Base-by-base conservation (phyloP, 2,113 vertebrate genomes). In the Haemorhous mexicanus region DNA sequence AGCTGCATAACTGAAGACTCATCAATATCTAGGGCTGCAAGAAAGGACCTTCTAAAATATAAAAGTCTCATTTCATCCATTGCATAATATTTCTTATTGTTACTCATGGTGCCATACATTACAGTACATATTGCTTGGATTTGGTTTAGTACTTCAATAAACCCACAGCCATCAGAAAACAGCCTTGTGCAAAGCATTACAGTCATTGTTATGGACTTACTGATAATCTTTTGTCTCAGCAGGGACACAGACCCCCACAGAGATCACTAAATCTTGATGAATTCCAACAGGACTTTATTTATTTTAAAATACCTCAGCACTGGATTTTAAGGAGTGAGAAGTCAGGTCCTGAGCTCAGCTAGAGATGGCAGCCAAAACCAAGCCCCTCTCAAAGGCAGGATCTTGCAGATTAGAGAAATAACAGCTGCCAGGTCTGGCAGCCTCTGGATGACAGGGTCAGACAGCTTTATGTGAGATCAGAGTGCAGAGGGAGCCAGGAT, bases 1-100 rank as follows among this genome's bases (percentile, higher is more conserved):
- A 99, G 98, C 94, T 99, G 99, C 99, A 99, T 99, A 78, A 99
- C 99, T 7, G 99, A 98, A 5, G 98, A 98, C 95, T 99, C 99
- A 24, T 99, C 99, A 76, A 99, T 98, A 97, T 99, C 99, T 73
- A 99, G 98, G 95, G 98, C 99, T 99, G 96, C 50, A 84, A 94
- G 95, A 96, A 81, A 96, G 20, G 41, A 80, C 13, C 61, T 61
- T 91, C 76, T 81, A 37, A 87, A n/a, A 28, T 58, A 58, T 20
- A 26, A 27, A 87, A 90, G 55, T n/a, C 44, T 55, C 22, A 75
- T 68, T 79, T 58, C 56, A 84, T 27, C 39, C 55, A 84, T 4
- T 24, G 33, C 49, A 52, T 49, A 39, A 6, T 35, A 24, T 62
- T 92, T 69, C 35, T 87, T 72, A 49, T 3, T 67, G 22, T 33